Conservation (phyloP, 2,113 vertebrate genomes). For the Onychostruthus taczanowskii region DNA sequence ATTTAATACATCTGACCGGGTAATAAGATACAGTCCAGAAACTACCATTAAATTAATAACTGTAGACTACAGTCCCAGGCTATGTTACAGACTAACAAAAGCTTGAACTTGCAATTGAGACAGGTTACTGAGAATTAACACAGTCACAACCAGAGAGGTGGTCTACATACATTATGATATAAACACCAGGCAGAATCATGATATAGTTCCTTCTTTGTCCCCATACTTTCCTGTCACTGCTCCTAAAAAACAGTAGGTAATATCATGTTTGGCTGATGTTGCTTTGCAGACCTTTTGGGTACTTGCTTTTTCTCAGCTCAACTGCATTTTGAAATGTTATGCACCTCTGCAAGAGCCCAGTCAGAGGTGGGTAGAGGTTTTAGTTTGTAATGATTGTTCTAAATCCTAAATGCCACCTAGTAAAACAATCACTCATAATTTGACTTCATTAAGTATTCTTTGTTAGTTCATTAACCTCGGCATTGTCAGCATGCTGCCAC, state of each 20-base stretch:
- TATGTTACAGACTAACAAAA: not conserved
- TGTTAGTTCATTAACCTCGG: conserved; percentile 23
- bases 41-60: not conserved
- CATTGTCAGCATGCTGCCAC: conserved; percentile 26
- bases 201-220: not conserved
- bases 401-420: conserved; percentile 6
- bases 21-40: not conserved
- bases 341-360: not conserved
- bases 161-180: not conserved
- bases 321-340: not conserved
- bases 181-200: not conserved
- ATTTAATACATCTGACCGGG: not conserved
- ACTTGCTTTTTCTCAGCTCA: not conserved
- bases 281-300: not conserved
- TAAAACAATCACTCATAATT: conserved; percentile 17
- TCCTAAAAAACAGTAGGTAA: not conserved
- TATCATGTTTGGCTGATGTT: not conserved
- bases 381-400: conserved; percentile 22
- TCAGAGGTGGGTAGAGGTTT: not conserved
- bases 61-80: not conserved
- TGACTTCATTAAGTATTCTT: conserved; percentile 37
- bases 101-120: not conserved
- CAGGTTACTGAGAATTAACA: not conserved
- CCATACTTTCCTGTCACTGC: not conserved
- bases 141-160: not conserved